Base-by-base conservation (phyloP, 2,888 invertebrate genomes). In the Agonopterix alstromeriana region DNA sequence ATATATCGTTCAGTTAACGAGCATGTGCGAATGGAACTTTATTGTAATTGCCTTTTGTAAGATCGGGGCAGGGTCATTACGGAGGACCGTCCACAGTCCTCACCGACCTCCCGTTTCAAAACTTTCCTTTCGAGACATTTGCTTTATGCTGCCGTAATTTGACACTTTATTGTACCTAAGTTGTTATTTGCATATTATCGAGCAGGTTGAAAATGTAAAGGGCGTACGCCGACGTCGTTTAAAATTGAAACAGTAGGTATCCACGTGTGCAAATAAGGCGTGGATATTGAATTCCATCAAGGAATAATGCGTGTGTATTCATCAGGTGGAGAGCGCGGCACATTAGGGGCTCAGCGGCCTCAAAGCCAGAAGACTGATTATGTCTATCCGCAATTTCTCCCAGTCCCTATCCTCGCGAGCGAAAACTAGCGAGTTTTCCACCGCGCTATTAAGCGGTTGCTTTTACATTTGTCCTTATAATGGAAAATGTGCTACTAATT, bases 291-390 rank as follows among this genome's bases (percentile, higher is more conserved):
- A 70, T 68, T 65, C 63, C 63, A 70, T 66, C 66, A 63, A 58
- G 59, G 50, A 47, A 58, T 66, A 77, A 75, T 71, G 74, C 70
- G 74, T 70, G 75, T 73, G 73, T 82, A 82, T 85, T 83, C 82
- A 83, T 85, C 86, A 82, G 82, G 73, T 74, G 82, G 77, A 76
- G 82, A 82, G 77, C 73, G 76, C 69, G 75, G 75, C 62, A 80
- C 85, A 85, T 87, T 85, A 83, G 83, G 73, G 78, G 74, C 72
- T 77, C 73, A 17, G 70, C 82, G 73, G 85, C 87, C 83, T 86
- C 87, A 85, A 88, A 87, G 86, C 87, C 88, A 83, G 84, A 86
- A 88, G 88, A 88, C 88, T 87, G 88, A 88, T 88, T 88, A 84
- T 85, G 85, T 86, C 85, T 87, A 87, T 87, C 82, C 87, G 84